Conservation (phyloP, 1,140 invertebrate genomes). For the Drosophila repletoides region DNA sequence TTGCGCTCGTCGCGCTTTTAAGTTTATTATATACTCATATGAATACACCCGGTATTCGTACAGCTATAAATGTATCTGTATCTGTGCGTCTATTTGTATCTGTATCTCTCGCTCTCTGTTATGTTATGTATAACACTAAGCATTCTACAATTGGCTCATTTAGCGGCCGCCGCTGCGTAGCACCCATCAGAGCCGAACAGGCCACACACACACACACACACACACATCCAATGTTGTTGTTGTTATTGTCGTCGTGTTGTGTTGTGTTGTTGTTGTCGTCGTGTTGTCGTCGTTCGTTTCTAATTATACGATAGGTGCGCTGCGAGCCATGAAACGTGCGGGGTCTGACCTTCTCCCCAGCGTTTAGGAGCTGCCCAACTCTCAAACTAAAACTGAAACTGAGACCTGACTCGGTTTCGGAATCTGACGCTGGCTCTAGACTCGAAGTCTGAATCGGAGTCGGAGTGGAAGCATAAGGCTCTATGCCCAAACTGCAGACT, state of each 20-base stretch:
- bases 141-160: constrained; percentile 73
- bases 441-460: constrained; percentile 8
- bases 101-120: constrained; percentile 19
- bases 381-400: constrained; percentile 4
- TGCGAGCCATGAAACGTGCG: constrained; percentile 77
- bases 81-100: not conserved
- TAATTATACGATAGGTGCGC: constrained; percentile 81
- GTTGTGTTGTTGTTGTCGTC: constrained; percentile 55
- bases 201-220: constrained; percentile 25
- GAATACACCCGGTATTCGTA: constrained; percentile 22
- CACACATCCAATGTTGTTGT: constrained; percentile 18
- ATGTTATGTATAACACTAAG: constrained; percentile 28
- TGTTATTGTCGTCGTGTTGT: constrained; percentile 50
- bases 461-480: not conserved
- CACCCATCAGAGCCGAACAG: constrained; percentile 12
- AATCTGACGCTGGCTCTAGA: no score
- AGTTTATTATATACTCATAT: constrained; percentile 6
- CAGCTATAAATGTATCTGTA: not conserved
- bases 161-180: constrained; percentile 53
- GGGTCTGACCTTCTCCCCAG: constrained; percentile 73
- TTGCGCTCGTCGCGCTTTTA: constrained; percentile 4
- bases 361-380: constrained; percentile 60
- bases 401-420: constrained; percentile 4
- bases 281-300: constrained; percentile 71
- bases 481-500: constrained; percentile 21